Percentiles rank a stretch among this genome's conserved stretches.
These are phyloP conservation scores for Myotis daubentonii DNA, from an alignment of 2,797 vertebrate species.

Conservation along the genomic window DNA sequence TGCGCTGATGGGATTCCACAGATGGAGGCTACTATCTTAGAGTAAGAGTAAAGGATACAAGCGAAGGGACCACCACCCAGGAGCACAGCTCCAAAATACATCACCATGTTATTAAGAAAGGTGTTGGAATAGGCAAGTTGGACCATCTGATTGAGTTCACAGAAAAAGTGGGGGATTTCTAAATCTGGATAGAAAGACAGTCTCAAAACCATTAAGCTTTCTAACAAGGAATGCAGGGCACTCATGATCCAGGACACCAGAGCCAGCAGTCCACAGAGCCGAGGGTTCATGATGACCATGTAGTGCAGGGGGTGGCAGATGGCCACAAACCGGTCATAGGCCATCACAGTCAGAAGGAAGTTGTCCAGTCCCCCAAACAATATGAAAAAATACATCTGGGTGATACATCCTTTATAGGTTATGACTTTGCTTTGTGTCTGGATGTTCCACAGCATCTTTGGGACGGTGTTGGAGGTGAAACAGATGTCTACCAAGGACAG, in stretches of 20 bases:
- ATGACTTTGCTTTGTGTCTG: background rate
- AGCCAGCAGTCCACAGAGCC: conserved; percentile 20
- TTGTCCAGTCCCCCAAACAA: background rate
- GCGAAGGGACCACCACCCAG: background rate
- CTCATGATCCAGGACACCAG: conserved; percentile 14
- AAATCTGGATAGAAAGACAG: background rate
- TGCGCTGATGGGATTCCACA: background rate
- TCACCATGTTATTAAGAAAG: background rate
- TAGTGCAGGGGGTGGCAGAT: background rate
- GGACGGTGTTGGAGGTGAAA: background rate
- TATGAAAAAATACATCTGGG: background rate
- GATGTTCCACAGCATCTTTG: background rate
- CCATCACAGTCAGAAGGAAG: background rate
- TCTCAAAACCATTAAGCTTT: background rate
- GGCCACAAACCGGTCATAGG: background rate
- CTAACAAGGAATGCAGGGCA: background rate
- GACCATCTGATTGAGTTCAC: background rate
- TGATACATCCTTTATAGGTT: background rate
- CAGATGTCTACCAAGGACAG: background rate
- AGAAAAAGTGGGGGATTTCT: background rate
- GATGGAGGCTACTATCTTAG: background rate
- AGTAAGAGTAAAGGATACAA: background rate
- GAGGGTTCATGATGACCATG: conserved; percentile 36
- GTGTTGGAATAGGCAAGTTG: background rate
- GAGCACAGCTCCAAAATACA: background rate